Percentiles rank a stretch among this genome's conserved stretches.
These are phyloP conservation scores for Agriopis marginaria DNA, from an alignment of 2,888 invertebrate species.

Conservation along the genomic window DNA sequence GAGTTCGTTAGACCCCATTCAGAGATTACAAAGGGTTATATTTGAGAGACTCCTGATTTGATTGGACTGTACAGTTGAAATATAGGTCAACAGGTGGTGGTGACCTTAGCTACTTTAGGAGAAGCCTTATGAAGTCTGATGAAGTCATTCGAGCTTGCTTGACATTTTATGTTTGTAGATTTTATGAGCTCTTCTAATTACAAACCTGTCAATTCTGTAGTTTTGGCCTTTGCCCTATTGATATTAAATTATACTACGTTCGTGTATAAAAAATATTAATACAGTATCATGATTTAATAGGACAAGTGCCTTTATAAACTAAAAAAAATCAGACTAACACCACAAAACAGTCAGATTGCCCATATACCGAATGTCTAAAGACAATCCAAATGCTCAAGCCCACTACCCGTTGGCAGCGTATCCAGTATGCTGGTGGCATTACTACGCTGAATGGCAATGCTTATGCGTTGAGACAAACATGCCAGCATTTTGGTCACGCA, in stretches of 20 bases:
- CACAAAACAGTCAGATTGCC: no score
- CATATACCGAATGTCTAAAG: no score
- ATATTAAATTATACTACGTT: background rate
- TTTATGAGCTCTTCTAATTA: background rate
- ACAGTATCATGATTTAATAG: no score
- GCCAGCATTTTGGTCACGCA: no score
- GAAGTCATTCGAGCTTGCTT: slow-evolving; percentile 15
- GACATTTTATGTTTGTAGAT: slow-evolving; percentile 12
- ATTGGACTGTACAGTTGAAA: slow-evolving; percentile 34
- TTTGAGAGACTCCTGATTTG: slow-evolving; percentile 40
- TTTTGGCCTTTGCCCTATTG: background rate
- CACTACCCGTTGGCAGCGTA: no score
- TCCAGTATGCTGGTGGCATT: no score
- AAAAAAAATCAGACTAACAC: no score
- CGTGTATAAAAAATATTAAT: no score
- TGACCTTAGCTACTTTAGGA: slow-evolving; percentile 32
- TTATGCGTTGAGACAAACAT: no score
- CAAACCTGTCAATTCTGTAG: background rate
- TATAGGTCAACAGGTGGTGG: slow-evolving; percentile 41
- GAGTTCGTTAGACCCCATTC: slow-evolving; percentile 56
- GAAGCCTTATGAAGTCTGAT: slow-evolving; percentile 34
- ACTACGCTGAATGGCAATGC: no score
- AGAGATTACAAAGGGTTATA: slow-evolving; percentile 40
- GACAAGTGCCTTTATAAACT: no score
- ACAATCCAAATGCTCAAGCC: no score